Evolutionary conservation across 2,797 vertebrate genomes (phyloP).

Genomic region (Xyrichtys novacula): DNA sequence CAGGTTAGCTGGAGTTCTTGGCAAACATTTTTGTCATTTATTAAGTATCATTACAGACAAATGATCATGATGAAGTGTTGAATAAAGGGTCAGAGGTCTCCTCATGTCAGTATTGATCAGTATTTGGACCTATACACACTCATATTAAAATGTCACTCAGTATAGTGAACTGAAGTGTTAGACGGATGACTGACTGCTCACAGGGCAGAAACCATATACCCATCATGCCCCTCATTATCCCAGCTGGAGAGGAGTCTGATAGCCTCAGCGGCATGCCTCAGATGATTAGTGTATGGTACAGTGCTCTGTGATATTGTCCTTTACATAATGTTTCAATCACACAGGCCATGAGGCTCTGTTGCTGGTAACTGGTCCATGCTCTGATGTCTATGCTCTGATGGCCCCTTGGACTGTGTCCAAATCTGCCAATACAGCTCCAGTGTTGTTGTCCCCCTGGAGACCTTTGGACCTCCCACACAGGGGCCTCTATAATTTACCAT

Average conservation of each 20-base stretch:
- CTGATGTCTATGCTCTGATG: conserved; percentile 62
- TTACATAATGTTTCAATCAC: conserved; percentile 66
- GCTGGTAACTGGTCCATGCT: conserved; percentile 68
- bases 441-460: conserved; percentile 49
- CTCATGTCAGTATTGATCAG: conserved; percentile 1
- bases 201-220: conserved; percentile 32
- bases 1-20: no score
- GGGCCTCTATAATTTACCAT: conserved; percentile 32
- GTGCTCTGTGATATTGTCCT: conserved; percentile 68
- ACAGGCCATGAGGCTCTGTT: conserved; percentile 53
- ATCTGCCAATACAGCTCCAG: conserved; percentile 45
- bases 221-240: conserved; percentile 67
- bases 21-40: no score
- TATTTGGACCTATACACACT: conserved; percentile 1
- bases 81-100: conserved; percentile 18
- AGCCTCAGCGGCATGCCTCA: conserved; percentile 57
- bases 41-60: no score
- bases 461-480: conserved; percentile 41
- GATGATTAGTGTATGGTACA: conserved; percentile 68
- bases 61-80: neutral
- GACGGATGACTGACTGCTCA: conserved; percentile 47
- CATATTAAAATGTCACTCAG: conserved; percentile 22
- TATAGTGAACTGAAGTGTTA: conserved; percentile 12
- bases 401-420: conserved; percentile 67
- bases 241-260: conserved; percentile 66